Conservation (phyloP, 1,140 invertebrate genomes). For the Hycleus cichorii region DNA sequence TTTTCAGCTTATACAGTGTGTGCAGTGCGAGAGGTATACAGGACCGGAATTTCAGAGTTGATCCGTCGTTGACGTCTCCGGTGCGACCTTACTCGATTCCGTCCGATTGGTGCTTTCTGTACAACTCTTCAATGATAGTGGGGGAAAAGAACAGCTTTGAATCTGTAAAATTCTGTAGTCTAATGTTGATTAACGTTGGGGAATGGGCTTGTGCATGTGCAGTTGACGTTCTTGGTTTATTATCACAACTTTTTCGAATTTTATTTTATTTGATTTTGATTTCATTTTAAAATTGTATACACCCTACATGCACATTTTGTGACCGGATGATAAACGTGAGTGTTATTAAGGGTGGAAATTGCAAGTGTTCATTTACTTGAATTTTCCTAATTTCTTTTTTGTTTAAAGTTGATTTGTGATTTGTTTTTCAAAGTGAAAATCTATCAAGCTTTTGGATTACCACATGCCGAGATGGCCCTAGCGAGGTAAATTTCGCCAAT, state of each 20-base stretch:
- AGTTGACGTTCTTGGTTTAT: too few relatives aligned
- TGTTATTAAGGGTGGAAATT: neutral
- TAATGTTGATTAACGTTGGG: neutral
- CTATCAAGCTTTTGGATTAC: constrained; percentile 21
- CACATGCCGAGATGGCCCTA: constrained; percentile 29
- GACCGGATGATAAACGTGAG: neutral
- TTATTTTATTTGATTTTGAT: too few relatives aligned
- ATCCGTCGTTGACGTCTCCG: constrained; percentile 10
- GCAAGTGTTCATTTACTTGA: too few relatives aligned
- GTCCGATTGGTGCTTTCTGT: constrained; percentile 10
- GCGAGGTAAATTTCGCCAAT: constrained; percentile 20
- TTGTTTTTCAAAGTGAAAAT: too few relatives aligned
- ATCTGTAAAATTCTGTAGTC: constrained; percentile 13
- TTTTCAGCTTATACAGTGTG: too few relatives aligned
- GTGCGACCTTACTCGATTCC: constrained; percentile 1
- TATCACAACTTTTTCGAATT: too few relatives aligned
- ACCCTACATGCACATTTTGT: too few relatives aligned
- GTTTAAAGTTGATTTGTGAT: too few relatives aligned
- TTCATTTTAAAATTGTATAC: too few relatives aligned
- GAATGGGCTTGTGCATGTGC: constrained; percentile 1
- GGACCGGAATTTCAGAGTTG: constrained; percentile 7
- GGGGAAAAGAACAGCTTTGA: constrained; percentile 2
- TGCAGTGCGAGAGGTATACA: too few relatives aligned
- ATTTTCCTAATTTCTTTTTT: too few relatives aligned
- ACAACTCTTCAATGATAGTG: neutral